Evolutionary conservation across 2,797 vertebrate genomes (phyloP).

Genomic region (Enteromius thamalakanensis): DNA sequence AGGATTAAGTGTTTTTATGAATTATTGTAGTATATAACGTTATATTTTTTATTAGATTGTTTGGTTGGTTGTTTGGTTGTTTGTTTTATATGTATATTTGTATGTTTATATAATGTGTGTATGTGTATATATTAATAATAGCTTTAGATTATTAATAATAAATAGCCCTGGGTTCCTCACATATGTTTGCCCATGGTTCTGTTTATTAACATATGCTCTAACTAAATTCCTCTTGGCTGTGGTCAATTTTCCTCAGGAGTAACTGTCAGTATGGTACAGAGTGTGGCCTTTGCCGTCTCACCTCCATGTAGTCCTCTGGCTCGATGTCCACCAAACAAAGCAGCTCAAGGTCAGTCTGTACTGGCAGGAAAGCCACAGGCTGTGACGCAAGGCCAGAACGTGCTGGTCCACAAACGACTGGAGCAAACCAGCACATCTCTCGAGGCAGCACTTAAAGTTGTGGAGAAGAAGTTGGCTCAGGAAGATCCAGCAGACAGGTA

Average conservation of each 20-base stretch:
- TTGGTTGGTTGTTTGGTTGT: too few species aligned
- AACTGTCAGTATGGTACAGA: conserved; percentile 67
- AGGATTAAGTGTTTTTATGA: neutral
- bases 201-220: neutral
- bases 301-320: conserved; percentile 59
- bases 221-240: neutral
- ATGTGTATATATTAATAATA: neutral
- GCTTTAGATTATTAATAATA: neutral
- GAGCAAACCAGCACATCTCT: conserved; percentile 90
- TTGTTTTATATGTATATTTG: too few species aligned
- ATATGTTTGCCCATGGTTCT: neutral
- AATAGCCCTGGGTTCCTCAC: neutral
- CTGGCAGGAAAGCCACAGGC: conserved; percentile 54
- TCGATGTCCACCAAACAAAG: conserved; percentile 20
- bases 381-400: conserved; percentile 33
- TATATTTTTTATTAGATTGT: neutral
- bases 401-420: conserved; percentile 80
- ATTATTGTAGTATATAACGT: neutral
- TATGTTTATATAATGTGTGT: too few species aligned
- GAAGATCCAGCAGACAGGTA: conserved; percentile 80
- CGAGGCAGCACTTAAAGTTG: conserved; percentile 80
- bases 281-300: conserved; percentile 67
- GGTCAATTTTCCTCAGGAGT: conserved; percentile 48
- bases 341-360: conserved; percentile 62
- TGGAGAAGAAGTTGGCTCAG: conserved; percentile 82